Percentiles rank a stretch among this genome's conserved stretches.
Conservation (phyloP, 2,797 vertebrate genomes). For the Lutjanus campechanus region DNA sequence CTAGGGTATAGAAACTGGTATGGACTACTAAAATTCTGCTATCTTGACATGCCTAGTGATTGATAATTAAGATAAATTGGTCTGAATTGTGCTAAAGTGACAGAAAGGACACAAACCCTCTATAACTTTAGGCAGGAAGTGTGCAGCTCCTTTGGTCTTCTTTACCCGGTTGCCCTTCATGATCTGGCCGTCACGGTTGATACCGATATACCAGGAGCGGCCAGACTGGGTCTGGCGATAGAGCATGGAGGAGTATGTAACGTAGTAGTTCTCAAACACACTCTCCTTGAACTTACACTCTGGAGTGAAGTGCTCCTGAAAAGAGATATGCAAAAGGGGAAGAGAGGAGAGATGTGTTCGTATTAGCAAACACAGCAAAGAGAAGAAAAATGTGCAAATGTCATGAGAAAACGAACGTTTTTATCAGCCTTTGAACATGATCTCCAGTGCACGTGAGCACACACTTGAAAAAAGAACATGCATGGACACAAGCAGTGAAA, state of each 20-base stretch:
- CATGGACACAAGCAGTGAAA: slow-evolving; percentile 35
- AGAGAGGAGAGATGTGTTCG: slow-evolving; percentile 6
- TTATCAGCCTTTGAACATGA: slow-evolving; percentile 56
- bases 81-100: slow-evolving; percentile 1
- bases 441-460: slow-evolving; percentile 21
- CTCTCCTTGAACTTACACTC: slow-evolving; percentile 99
- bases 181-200: slow-evolving; percentile 97
- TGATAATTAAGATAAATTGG: not conserved
- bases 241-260: slow-evolving; percentile 98
- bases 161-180: slow-evolving; percentile 99
- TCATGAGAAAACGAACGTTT: slow-evolving; percentile 20
- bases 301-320: slow-evolving; percentile 97
- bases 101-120: slow-evolving; percentile 88
- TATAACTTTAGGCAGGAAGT: slow-evolving; percentile 98
- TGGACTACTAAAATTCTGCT: too few species aligned
- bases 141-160: slow-evolving; percentile 97
- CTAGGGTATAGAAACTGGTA: too few species aligned
- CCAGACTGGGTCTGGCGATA: slow-evolving; percentile 98
- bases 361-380: slow-evolving; percentile 47
- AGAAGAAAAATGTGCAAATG: slow-evolving; percentile 32
- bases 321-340: slow-evolving; percentile 38
- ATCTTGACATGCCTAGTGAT: not conserved
- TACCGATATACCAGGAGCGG: slow-evolving; percentile 97
- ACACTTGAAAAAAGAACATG: slow-evolving; percentile 21
- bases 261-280: slow-evolving; percentile 99